A percentile compares a stretch with the other conserved stretches of the same genome.
Conservation (phyloP, 2,113 vertebrate genomes). For the Zeus faber region DNA sequence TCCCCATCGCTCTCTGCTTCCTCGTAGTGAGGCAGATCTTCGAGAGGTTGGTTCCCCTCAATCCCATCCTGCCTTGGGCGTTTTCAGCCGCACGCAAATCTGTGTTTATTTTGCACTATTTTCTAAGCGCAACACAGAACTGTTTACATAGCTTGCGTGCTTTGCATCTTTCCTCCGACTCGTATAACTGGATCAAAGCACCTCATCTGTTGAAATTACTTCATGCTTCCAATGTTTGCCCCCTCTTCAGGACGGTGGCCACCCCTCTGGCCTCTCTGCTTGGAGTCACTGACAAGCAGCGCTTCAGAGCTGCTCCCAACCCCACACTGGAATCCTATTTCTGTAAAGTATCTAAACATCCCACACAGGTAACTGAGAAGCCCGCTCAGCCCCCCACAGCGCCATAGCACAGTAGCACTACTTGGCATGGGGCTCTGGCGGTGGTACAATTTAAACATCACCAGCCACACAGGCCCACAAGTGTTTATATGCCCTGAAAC, state of each 20-base stretch:
- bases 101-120: too few relatives aligned
- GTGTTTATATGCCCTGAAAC: too few relatives aligned
- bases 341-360: constrained; percentile 77
- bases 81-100: too few relatives aligned
- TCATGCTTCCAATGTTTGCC: too few relatives aligned
- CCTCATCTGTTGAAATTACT: too few relatives aligned
- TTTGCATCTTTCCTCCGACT: constrained; percentile 13
- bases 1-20: constrained; percentile 87
- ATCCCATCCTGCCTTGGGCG: too few relatives aligned
- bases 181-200: constrained; percentile 3
- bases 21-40: constrained; percentile 85
- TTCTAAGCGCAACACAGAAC: too few relatives aligned
- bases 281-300: constrained; percentile 83
- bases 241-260: constrained; percentile 71
- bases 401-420: neutral
- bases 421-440: too few relatives aligned
- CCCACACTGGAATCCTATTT: constrained; percentile 82
- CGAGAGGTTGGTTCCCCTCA: constrained; percentile 82
- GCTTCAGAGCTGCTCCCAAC: constrained; percentile 77
- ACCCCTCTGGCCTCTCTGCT: constrained; percentile 80
- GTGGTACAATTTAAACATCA: too few relatives aligned
- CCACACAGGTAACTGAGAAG: constrained; percentile 79
- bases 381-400: neutral
- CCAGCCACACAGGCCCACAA: too few relatives aligned
- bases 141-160: too few relatives aligned